Percentiles rank a stretch among this genome's conserved stretches.
These are phyloP conservation scores for Ciconia maguari DNA, from an alignment of 2,113 vertebrate genomes.

Conservation along the genomic window DNA sequence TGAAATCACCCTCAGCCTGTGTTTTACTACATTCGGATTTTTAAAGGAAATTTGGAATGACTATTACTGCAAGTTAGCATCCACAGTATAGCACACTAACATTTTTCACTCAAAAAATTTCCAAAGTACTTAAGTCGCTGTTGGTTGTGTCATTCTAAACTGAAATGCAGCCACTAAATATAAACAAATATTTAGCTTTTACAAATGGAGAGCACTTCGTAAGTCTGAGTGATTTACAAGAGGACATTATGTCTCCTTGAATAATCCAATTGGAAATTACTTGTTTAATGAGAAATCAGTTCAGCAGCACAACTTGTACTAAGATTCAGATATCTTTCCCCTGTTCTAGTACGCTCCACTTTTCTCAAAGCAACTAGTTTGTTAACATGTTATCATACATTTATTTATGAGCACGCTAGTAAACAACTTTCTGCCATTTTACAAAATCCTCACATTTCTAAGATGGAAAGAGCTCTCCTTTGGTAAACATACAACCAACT, in stretches of 20 bases:
- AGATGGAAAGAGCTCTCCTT: neutral
- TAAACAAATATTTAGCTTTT: slow-evolving; percentile 32
- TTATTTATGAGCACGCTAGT: neutral
- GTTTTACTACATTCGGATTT: neutral
- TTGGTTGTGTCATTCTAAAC: neutral
- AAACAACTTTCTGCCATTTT: neutral
- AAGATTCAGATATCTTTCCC: neutral
- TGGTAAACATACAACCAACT: neutral
- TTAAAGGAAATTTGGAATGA: neutral
- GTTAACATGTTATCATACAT: neutral
- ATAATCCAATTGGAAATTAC: slow-evolving; percentile 6
- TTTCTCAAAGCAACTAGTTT: neutral
- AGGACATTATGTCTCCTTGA: neutral
- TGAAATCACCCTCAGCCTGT: neutral
- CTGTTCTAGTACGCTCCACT: neutral
- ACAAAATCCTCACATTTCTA: neutral
- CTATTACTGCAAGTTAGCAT: neutral
- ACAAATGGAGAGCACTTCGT: slow-evolving; percentile 15
- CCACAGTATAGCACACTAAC: neutral
- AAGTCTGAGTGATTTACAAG: slow-evolving; percentile 23
- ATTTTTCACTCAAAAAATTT: neutral
- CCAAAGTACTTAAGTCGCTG: neutral
- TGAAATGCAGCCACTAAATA: neutral
- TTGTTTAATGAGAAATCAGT: neutral
- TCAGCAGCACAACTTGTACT: neutral